Conservation (phyloP, 2,113 vertebrate species). For the Proterorhinus semilunaris region DNA sequence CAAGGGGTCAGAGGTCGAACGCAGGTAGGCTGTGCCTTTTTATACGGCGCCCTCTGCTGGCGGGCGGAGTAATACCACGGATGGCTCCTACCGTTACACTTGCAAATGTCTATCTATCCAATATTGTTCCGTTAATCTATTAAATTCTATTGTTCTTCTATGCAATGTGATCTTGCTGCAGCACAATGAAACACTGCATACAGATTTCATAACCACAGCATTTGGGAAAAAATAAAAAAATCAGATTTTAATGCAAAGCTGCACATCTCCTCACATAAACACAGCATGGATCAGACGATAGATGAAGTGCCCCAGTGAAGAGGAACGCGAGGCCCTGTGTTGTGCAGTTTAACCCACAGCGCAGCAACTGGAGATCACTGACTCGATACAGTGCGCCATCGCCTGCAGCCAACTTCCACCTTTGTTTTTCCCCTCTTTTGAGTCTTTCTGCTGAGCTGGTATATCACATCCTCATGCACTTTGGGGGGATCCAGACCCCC, state of each 20-base stretch:
- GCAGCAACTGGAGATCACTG: conserved; percentile 22
- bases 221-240: too few relatives aligned
- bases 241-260: neutral
- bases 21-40: too few relatives aligned
- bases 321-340: neutral
- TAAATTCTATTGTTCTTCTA: too few relatives aligned
- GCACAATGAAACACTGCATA: too few relatives aligned
- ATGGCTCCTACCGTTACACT: too few relatives aligned
- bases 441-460: conserved; percentile 46
- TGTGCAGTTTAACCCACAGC: conserved; percentile 7
- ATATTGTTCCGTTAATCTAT: too few relatives aligned
- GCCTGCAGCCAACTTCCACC: conserved; percentile 39
- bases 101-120: too few relatives aligned
- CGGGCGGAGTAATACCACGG: too few relatives aligned
- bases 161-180: too few relatives aligned
- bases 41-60: too few relatives aligned
- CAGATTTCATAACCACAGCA: neutral
- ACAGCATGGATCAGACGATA: neutral
- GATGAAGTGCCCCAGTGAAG: neutral
- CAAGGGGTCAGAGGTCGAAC: too few relatives aligned
- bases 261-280: neutral
- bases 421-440: conserved; percentile 26
- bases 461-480: conserved; percentile 24
- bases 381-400: conserved; percentile 15
- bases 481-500: conserved; percentile 1